These are phyloP conservation scores for Scaptomyza hsui DNA, from an alignment of 1,140 invertebrate genomes.

Conservation along the genomic window DNA sequence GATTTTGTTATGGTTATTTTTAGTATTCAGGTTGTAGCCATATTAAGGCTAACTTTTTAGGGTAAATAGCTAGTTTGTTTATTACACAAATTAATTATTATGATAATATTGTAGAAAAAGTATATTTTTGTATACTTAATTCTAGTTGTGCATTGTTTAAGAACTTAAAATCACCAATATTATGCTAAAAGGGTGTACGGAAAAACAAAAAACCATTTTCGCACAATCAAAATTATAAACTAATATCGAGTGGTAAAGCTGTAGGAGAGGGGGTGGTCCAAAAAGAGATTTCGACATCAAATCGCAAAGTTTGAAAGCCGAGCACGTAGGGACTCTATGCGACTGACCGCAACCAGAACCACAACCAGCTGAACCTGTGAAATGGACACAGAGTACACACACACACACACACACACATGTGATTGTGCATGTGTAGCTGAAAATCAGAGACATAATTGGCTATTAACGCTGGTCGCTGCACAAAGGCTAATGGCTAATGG, in stretches of 20 bases:
- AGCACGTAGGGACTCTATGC: constrained; percentile 57
- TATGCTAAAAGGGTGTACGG: constrained; percentile 32
- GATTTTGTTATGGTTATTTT: too few species aligned
- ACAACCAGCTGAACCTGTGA: constrained; percentile 34
- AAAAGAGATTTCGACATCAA: constrained; percentile 59
- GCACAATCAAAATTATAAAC: constrained; percentile 60
- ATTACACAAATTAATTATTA: too few species aligned
- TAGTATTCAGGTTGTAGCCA: too few species aligned
- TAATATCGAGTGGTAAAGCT: constrained; percentile 28
- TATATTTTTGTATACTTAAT: too few species aligned
- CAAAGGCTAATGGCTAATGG: constrained; percentile 62
- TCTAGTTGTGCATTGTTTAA: too few species aligned
- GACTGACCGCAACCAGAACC: constrained; percentile 30
- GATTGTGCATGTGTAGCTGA: constrained; percentile 20
- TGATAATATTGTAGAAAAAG: too few species aligned
- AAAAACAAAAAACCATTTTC: constrained; percentile 28
- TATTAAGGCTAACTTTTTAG: too few species aligned
- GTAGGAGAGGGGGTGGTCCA: background rate
- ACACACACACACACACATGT: constrained; percentile 6
- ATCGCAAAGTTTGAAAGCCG: constrained; percentile 71
- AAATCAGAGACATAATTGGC: constrained; percentile 72
- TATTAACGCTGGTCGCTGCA: constrained; percentile 63
- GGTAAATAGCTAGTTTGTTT: too few species aligned
- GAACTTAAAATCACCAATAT: background rate
- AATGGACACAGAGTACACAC: constrained; percentile 9